Conservation (phyloP, 1,140 invertebrate genomes). For the Telenomus remus region DNA sequence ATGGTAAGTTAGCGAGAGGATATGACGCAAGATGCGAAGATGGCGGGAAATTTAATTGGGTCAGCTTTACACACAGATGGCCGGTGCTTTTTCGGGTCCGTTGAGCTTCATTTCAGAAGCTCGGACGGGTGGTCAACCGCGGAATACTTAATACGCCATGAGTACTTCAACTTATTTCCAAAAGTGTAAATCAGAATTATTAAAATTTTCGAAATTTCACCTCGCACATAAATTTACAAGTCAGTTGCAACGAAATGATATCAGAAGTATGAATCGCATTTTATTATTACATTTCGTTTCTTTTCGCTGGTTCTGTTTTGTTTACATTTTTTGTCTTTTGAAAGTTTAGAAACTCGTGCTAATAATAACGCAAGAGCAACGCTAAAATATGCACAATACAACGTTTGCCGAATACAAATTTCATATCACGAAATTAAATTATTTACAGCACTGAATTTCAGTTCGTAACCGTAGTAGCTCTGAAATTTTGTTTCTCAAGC, state of each 20-base stretch:
- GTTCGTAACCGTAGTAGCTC: conserved; percentile 7
- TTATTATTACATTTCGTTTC: too few relatives aligned
- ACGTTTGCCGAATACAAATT: conserved; percentile 1
- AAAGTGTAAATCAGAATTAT: too few relatives aligned
- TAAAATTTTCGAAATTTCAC: too few relatives aligned
- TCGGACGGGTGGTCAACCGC: conserved; percentile 25
- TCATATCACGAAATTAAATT: conserved; percentile 18
- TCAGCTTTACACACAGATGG: conserved; percentile 42
- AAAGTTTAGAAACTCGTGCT: too few relatives aligned
- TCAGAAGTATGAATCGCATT: too few relatives aligned
- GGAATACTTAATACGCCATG: conserved; percentile 22
- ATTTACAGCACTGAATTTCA: conserved; percentile 2
- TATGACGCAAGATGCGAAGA: conserved; percentile 14
- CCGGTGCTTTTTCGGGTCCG: conserved; percentile 55
- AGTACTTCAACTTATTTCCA: conserved; percentile 18
- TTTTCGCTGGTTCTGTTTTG: too few relatives aligned
- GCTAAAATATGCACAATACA: conserved; percentile 9
- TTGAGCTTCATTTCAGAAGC: conserved; percentile 58
- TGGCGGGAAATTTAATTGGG: conserved; percentile 63
- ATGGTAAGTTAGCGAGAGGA: conserved; percentile 2
- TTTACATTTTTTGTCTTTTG: too few relatives aligned
- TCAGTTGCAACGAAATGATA: too few relatives aligned
- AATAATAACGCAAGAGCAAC: not conserved
- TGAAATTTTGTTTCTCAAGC: conserved; percentile 7
- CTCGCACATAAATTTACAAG: too few relatives aligned